Base-by-base conservation (phyloP, 2,113 vertebrate species). In the Neogale vison region DNA sequence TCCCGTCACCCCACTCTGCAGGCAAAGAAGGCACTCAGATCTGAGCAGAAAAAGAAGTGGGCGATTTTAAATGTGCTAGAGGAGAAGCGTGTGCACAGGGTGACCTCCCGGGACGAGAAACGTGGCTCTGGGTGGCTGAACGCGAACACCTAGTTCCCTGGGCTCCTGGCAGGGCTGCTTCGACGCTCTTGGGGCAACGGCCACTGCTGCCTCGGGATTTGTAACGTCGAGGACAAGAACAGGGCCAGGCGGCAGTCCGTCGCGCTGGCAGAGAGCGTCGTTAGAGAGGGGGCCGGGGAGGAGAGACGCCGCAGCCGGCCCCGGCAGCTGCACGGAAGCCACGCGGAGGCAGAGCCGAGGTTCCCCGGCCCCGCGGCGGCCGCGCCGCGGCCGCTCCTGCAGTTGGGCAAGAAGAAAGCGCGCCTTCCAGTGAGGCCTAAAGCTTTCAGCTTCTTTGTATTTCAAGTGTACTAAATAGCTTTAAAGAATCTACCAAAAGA, bases 381-480 rank as follows among this genome's bases (percentile, higher is more conserved):
- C 21, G 96, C 84, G 92, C 90, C 96, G 92, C 90, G 0, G 45
- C 93, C 50, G 93, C 96, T 96, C 96, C 97, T 47, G 95, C 97
- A 89, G 89, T 97, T 98, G 93, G 96, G 97, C 95, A 96, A 71
- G 95, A 96, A 98, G 95, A 93, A 96, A 97, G 93, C 65, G 67
- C 45, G 94, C 97, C 92, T 97, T 97, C 98, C 96, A 95, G 95
- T 0, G 0, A 76, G 94, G 90, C 86, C 96, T 98, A 95, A 98
- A 98, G 96, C 98, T 96, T 98, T 98, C 98, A 97, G 96, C 93
- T 97, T 96, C 98, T 98, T 98, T 99, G 98, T 98, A 96, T 97
- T 98, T 98, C 98, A 98, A 98, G 99, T 97, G 97, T 96, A 98
- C 93, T 98, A 98, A 99, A 98, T 91, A 98, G 98, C 97, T 98